Percentiles rank a stretch among this genome's conserved stretches.
Conservation (phyloP, 2,797 vertebrate species). For the Acanthiza pusilla region DNA sequence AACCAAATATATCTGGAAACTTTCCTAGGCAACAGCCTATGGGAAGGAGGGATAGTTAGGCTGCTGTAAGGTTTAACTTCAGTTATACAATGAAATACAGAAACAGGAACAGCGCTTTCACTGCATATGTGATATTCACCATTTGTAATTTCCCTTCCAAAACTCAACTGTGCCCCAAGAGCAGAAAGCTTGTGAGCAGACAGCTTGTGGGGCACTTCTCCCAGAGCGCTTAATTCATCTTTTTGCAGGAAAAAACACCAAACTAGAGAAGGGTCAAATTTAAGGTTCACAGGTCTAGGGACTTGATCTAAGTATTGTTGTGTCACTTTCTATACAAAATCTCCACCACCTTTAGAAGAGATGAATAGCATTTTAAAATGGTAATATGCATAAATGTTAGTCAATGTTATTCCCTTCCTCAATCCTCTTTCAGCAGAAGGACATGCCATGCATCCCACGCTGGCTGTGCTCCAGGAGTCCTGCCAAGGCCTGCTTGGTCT, state of each 20-base stretch:
- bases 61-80: neutral
- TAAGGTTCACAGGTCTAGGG: neutral
- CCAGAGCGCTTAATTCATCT: neutral
- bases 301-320: neutral
- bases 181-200: neutral
- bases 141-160: neutral
- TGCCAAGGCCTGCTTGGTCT: neutral
- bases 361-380: neutral
- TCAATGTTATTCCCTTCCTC: neutral
- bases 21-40: neutral
- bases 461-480: neutral
- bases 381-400: neutral
- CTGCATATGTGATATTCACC: neutral
- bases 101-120: neutral
- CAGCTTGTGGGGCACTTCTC: neutral
- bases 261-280: neutral
- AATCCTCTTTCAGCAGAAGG: neutral
- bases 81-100: neutral
- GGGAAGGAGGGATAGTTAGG: neutral
- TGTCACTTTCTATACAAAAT: neutral
- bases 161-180: neutral
- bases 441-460: neutral
- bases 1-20: neutral
- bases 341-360: neutral
- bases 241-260: neutral